Evolutionary conservation across 2,888 invertebrate species (phyloP).

Genomic region (Harmothoe impar): DNA sequence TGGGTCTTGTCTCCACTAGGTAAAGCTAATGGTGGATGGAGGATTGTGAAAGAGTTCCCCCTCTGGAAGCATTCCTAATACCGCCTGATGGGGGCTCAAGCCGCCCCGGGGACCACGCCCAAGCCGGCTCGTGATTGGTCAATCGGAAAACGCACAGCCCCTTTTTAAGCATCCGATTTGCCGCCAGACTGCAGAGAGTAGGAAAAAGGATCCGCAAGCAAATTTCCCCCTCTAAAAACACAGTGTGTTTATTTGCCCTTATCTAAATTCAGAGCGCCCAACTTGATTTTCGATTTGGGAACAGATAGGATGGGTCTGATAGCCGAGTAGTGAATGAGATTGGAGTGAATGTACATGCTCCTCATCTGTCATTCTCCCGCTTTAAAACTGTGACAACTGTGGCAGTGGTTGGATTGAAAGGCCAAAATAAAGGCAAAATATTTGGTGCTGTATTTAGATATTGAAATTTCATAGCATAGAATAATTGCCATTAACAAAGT

Average conservation of each 20-base stretch:
- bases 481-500: too few species aligned
- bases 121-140: constrained; percentile 41
- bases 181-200: constrained; percentile 19
- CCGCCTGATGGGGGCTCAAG: constrained; percentile 40
- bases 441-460: not conserved
- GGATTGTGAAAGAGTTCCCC: constrained; percentile 42
- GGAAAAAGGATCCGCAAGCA: not conserved
- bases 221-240: not conserved
- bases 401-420: too few species aligned
- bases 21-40: constrained; percentile 49
- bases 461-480: not conserved
- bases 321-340: not conserved
- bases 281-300: constrained; percentile 29
- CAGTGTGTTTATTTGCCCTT: constrained; percentile 33
- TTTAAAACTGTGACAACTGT: not conserved
- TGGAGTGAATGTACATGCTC: not conserved
- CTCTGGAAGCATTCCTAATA: constrained; percentile 27
- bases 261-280: constrained; percentile 28
- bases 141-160: constrained; percentile 29
- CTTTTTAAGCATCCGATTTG: constrained; percentile 52
- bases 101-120: not conserved
- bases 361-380: not conserved
- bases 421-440: not conserved
- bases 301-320: not conserved
- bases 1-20: constrained; percentile 44